Evolutionary conservation across 1,140 invertebrate species (phyloP).

Genomic region (Drosophila nannoptera): DNA sequence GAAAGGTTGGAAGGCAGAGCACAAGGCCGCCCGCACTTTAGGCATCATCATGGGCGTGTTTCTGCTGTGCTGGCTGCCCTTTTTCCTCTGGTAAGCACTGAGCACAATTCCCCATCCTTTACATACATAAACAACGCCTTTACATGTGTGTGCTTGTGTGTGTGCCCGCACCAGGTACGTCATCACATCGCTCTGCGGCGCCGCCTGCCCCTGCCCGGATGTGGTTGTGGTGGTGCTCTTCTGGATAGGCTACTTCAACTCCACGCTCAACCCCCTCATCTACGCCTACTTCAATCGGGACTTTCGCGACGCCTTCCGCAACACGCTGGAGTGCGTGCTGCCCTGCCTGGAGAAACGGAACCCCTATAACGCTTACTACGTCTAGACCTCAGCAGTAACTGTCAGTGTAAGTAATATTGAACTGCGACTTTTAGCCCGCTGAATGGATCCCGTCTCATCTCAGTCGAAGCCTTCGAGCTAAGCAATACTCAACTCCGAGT

Average conservation of each 20-base stretch:
- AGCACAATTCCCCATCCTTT: neutral
- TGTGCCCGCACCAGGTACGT: conserved; percentile 85
- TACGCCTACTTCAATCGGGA: conserved; percentile 99
- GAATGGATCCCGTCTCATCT: neutral
- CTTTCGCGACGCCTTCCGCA: conserved; percentile 97
- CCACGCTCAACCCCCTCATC: conserved; percentile 96
- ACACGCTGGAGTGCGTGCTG: conserved; percentile 91
- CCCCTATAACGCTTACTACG: conserved; percentile 81
- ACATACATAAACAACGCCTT: neutral
- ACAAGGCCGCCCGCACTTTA: conserved; percentile 95
- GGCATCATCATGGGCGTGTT: conserved; percentile 97
- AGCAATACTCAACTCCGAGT: conserved; percentile 69
- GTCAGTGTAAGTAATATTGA: conserved; percentile 56
- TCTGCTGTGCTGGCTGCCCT: conserved; percentile 97
- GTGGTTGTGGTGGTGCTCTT: conserved; percentile 89
- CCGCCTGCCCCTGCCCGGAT: conserved; percentile 89
- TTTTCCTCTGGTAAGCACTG: conserved; percentile 92
- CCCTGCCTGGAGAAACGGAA: conserved; percentile 82
- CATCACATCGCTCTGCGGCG: conserved; percentile 90
- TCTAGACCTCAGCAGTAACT: conserved; percentile 52
- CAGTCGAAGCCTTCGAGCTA: conserved; percentile 58
- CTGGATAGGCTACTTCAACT: conserved; percentile 96
- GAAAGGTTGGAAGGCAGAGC: conserved; percentile 91
- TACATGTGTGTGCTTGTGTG: neutral
- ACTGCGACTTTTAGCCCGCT: conserved; percentile 30